phyloP scores from a whole-genome alignment of 92 coral and sea anemone genomes.

The Bergia puertoricense region DNA sequence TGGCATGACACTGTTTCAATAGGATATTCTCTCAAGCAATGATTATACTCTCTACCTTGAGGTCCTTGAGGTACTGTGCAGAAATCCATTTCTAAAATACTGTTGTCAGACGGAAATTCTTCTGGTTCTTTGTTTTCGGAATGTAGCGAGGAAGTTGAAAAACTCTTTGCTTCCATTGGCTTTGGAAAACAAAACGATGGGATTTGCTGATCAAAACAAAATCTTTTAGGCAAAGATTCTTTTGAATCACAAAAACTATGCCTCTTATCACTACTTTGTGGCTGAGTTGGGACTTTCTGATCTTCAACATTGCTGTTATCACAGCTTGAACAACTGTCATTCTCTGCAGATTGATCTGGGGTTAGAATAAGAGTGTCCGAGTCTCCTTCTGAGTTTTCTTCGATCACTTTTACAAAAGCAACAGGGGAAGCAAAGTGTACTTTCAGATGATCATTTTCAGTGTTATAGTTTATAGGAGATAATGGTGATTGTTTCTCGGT shows the following conservation, averaged over 20 bases:
- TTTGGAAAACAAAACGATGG: slow-evolving; percentile 33
- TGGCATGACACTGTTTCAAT: not conserved
- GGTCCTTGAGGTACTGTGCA: slow-evolving; percentile 8
- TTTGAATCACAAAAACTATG: not conserved
- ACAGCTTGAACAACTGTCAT: not conserved
- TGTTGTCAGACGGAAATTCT: not conserved
- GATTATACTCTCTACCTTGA: not conserved
- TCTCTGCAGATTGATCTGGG: not conserved
- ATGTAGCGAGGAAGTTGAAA: not conserved
- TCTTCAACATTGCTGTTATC: not conserved
- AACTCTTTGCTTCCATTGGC: slow-evolving; percentile 13
- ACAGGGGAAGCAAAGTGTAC: slow-evolving; percentile 34
- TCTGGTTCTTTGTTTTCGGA: not conserved
- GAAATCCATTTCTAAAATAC: not conserved
- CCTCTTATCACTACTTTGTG: not conserved
- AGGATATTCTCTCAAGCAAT: not conserved
- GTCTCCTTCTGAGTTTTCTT: slow-evolving; percentile 32
- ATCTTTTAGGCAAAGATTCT: slow-evolving; percentile 4
- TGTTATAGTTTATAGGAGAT: not conserved
- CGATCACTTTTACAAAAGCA: slow-evolving; percentile 5
- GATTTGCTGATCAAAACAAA: not conserved
- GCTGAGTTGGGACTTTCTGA: slow-evolving; percentile 27
- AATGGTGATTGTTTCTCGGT: not conserved
- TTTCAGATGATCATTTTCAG: not conserved
- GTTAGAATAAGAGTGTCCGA: slow-evolving; percentile 33